Base-by-base conservation (phyloP, 2,113 vertebrate species). In the Thunnus thynnus region DNA sequence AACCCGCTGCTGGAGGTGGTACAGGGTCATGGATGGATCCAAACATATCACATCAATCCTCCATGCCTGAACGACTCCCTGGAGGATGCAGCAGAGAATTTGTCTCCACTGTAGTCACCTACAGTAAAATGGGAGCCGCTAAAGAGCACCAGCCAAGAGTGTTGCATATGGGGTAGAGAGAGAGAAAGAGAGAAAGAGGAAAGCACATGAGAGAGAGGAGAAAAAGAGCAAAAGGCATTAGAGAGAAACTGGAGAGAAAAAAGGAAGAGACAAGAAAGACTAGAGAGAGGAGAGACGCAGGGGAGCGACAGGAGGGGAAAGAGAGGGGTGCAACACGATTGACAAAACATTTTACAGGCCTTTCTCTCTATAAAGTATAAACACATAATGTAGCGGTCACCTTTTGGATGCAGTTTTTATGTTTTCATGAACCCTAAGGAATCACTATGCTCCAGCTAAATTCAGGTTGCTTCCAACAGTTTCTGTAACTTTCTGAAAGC, bases 21-120 rank as follows among this genome's bases (percentile, higher is more conserved):
- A 17, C 46, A 41, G 32, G 52, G 62, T 32, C 46, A 68, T 57
- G 67, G 63, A 83, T 76, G 47, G 83, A 68, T 20, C 13, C n/a
- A 20, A 74, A 52, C 2, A 1, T 16, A 41, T 41, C 27, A 84
- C 48, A 44, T 77, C 56, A 63, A 68, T 66, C 50, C 17, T 61
- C 17, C 27, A 27, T 48, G 55, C n/a, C 2, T 30, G 25, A 27
- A 63, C 2, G 1, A 54, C n/a, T 46, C 44, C 0, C 1, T 18
- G 41, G 7, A 60, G 62, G 70, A 52, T 46, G 65, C 46, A 32
- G 56, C 65, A 27, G 52, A 27, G 48, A 62, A 18, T 16, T 56
- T 27, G 44, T 46, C 58, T 61, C 47, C 6, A 25, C 20, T 10
- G 5, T 17, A 80, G 65, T 11, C 20, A 47, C 16, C 13, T n/a